Evolutionary conservation across 2,797 vertebrate species (phyloP), one percentile per base, ranked within the genome.

Genomic region (Phylloscopus collybita): DNA sequence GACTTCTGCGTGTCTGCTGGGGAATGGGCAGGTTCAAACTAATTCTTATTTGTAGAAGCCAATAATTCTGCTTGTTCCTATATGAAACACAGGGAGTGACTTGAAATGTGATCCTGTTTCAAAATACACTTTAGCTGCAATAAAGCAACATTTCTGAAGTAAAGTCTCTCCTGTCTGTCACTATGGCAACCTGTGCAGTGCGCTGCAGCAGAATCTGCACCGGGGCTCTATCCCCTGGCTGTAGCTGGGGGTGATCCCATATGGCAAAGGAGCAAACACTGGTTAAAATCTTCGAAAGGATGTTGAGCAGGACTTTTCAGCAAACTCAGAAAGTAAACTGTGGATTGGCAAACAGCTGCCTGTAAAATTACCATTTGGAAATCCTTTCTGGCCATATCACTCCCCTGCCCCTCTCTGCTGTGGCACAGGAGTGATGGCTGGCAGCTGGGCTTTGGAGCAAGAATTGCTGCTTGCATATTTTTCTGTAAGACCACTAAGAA

Each of bases 141-240:
- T 94, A 97, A 96, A 97, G 89, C 90, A 88, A 86, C 87, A 85
- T 88, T 94, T 94, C 95, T 86, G 75, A 96, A 95, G 93, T 70
- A 60, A 66, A 82, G 94, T 95, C 94, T 92, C 86, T 40, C 65
- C n/a, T 45, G 64, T 79, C 67, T 78, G 96, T 97, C 94, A 88
- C 96, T 95, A 97, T 96, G 93, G 97, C 96, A 97, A 97, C 97
- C 93, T 26, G 60, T 66, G 38, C 59, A 57, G 90, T 80, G 90
- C 12, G 2, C 29, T 42, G 74, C 67, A 50, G 87, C 81, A 67
- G 74, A 78, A 70, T 94, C 94, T 86, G 91, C 91, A 8, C 54
- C 16, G 62, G 84, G 67, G 71, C 92, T 90, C 88, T 67, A 90
- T 94, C 94, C 95, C 73, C 36, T n/a, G 92, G n/a, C 25, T 30